Evolutionary conservation across 2,888 invertebrate species (phyloP).

Genomic region (Cryptocephalus moraei): DNA sequence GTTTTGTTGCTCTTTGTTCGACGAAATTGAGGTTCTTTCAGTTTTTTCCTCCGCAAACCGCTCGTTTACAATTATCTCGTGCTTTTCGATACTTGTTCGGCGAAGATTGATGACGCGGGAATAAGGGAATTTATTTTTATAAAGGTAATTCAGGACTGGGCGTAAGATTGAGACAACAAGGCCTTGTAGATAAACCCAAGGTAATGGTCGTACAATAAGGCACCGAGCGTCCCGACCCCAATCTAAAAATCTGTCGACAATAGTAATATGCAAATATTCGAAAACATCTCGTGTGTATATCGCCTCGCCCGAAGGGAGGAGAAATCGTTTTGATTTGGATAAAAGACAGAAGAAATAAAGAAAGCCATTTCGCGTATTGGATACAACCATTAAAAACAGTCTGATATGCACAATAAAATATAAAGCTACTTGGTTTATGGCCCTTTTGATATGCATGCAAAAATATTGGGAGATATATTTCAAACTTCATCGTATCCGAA

Average conservation of each 20-base stretch:
- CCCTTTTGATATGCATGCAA: slow-evolving; percentile 34
- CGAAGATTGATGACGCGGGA: too few relatives aligned
- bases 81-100: neutral
- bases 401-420: slow-evolving; percentile 34
- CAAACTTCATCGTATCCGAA: slow-evolving; percentile 24
- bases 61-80: neutral
- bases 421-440: slow-evolving; percentile 35
- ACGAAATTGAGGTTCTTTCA: slow-evolving; percentile 24
- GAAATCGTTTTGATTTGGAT: slow-evolving; percentile 18
- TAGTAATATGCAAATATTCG: slow-evolving; percentile 12
- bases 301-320: slow-evolving; percentile 8
- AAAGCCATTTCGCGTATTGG: slow-evolving; percentile 32
- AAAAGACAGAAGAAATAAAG: slow-evolving; percentile 20
- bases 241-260: slow-evolving; percentile 8
- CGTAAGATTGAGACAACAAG: too few relatives aligned
- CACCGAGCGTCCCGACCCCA: neutral
- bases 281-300: slow-evolving; percentile 9
- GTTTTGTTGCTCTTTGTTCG: slow-evolving; percentile 26
- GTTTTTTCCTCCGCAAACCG: neutral
- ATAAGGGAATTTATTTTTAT: too few relatives aligned
- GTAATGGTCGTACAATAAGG: too few relatives aligned
- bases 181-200: too few relatives aligned
- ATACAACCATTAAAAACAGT: slow-evolving; percentile 35
- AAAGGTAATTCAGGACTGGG: too few relatives aligned
- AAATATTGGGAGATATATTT: slow-evolving; percentile 34